phyloP scores from a whole-genome alignment of 2,888 invertebrate species.

The Cryptocephalus moraei region DNA sequence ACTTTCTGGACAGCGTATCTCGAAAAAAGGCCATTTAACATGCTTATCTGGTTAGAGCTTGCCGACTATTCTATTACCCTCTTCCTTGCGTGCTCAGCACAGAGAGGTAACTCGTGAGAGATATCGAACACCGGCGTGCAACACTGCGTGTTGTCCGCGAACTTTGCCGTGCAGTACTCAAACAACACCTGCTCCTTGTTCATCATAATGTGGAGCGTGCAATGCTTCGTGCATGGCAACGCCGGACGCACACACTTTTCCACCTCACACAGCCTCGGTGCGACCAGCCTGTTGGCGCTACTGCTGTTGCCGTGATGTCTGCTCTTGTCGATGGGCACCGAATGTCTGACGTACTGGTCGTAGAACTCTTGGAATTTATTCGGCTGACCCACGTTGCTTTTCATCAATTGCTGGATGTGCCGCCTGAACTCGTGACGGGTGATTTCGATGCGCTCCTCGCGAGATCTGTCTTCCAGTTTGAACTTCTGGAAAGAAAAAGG shows the following conservation, averaged over 20 bases:
- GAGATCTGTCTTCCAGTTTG: slow-evolving; percentile 35
- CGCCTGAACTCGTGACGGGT: slow-evolving; percentile 35
- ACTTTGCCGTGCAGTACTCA: slow-evolving; percentile 71
- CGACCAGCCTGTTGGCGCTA: slow-evolving; percentile 19
- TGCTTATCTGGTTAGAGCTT: too few relatives aligned
- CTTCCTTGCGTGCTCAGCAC: slow-evolving; percentile 76
- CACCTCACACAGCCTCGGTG: slow-evolving; percentile 22
- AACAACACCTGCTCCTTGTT: slow-evolving; percentile 69
- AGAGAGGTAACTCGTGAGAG: slow-evolving; percentile 71
- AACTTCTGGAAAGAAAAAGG: slow-evolving; percentile 25
- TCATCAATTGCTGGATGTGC: slow-evolving; percentile 33
- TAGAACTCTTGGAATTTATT: slow-evolving; percentile 20
- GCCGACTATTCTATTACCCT: slow-evolving; percentile 39
- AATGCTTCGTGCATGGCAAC: slow-evolving; percentile 71
- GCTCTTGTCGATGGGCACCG: background rate
- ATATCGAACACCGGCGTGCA: slow-evolving; percentile 70
- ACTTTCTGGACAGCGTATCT: too few relatives aligned
- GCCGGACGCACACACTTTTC: slow-evolving; percentile 38
- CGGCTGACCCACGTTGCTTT: slow-evolving; percentile 39
- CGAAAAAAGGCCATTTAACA: too few relatives aligned
- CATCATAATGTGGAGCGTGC: slow-evolving; percentile 73
- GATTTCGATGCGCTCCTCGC: slow-evolving; percentile 37
- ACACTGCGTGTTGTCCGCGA: slow-evolving; percentile 68
- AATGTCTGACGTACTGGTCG: slow-evolving; percentile 1
- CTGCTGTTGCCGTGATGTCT: background rate